These are phyloP conservation scores for Empidonax traillii DNA, from an alignment of 2,113 vertebrate species.

Conservation along the genomic window DNA sequence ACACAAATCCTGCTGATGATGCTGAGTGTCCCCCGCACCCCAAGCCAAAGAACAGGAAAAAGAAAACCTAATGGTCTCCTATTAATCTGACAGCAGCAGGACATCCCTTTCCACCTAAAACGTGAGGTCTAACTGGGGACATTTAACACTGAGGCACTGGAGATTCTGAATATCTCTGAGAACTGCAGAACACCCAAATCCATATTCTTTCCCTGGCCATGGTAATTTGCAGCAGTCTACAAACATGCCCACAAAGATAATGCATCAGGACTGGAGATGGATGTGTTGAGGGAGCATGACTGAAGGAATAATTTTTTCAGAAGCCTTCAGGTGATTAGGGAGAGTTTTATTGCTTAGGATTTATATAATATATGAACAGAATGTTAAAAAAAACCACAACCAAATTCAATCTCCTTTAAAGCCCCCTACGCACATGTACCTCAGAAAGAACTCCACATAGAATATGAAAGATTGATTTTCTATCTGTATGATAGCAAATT, in stretches of 20 bases:
- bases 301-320: not conserved
- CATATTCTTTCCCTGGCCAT: not conserved
- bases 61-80: not conserved
- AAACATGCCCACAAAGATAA: not conserved
- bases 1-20: not conserved
- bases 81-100: not conserved
- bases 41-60: not conserved
- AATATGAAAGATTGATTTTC: not conserved
- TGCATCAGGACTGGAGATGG: not conserved
- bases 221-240: not conserved
- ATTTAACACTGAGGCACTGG: no score
- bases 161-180: not conserved
- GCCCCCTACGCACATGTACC: rapidly evolving
- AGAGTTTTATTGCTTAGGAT: not conserved
- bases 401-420: not conserved
- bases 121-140: not conserved
- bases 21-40: not conserved
- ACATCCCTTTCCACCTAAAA: not conserved
- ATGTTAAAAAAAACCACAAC: not conserved
- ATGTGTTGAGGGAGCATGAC: not conserved
- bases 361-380: not conserved
- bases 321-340: not conserved
- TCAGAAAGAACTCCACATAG: not conserved
- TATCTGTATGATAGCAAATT: not conserved
- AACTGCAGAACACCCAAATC: not conserved